phyloP scores from a whole-genome alignment of 2,113 vertebrate genomes.

The Lipotes vexillifer region DNA sequence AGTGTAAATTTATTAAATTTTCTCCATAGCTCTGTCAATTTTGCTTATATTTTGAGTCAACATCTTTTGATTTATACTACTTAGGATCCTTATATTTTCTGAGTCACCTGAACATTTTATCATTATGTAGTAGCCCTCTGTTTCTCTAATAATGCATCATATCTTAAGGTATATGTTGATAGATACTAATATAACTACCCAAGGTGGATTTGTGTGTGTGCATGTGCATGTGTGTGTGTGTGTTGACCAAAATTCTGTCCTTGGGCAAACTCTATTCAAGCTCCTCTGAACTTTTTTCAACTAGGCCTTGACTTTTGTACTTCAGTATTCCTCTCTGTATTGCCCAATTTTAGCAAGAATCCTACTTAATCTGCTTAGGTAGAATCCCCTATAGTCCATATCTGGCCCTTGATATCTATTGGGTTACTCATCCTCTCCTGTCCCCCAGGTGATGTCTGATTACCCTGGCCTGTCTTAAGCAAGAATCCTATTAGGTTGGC shows the following conservation, averaged over 20 bases:
- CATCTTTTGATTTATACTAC: neutral
- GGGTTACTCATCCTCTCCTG: neutral
- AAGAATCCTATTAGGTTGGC: neutral
- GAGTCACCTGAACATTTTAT: neutral
- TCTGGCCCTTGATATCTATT: neutral
- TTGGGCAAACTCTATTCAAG: neutral
- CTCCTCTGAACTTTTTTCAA: neutral
- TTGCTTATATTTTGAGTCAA: neutral
- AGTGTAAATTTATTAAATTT: neutral
- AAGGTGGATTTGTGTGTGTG: neutral
- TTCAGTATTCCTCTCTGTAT: neutral
- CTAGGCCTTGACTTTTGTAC: neutral
- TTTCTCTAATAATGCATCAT: neutral
- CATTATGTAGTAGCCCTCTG: neutral
- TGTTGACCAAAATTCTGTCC: neutral
- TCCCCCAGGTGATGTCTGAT: neutral
- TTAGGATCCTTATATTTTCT: neutral
- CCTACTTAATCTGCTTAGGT: neutral
- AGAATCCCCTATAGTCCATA: neutral
- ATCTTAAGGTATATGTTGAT: neutral
- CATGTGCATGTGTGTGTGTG: neutral
- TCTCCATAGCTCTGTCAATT: neutral
- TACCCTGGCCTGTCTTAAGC: neutral
- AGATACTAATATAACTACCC: neutral
- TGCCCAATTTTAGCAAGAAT: neutral